Evolutionary conservation across 37 sponge, comb jelly and placozoan genomes (phyloP).

Genomic region (Diacarnus erythraeanus): DNA sequence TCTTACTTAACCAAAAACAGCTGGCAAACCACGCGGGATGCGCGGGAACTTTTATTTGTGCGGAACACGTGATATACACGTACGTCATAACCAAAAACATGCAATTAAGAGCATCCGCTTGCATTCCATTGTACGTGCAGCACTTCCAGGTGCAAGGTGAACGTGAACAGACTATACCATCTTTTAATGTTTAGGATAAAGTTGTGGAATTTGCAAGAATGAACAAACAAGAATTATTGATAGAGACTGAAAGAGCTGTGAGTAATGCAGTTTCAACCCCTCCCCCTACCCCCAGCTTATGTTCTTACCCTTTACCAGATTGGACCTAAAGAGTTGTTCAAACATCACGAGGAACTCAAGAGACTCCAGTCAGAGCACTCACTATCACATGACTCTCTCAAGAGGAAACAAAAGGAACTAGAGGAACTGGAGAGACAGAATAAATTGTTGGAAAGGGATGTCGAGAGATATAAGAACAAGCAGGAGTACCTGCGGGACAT

Average conservation of each 20-base stretch:
- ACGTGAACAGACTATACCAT: no score
- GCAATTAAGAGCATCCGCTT: no score
- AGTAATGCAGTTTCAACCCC: slow-evolving; percentile 16
- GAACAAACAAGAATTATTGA: slow-evolving; percentile 72
- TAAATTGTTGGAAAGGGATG: slow-evolving; percentile 75
- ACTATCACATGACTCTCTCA: neutral
- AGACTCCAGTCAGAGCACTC: slow-evolving; percentile 20
- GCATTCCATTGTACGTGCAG: no score
- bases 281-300: neutral
- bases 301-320: slow-evolving; percentile 33
- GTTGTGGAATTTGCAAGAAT: slow-evolving; percentile 98
- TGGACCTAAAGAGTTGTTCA: slow-evolving; percentile 54
- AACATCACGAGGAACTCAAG: slow-evolving; percentile 70
- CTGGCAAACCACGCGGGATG: no score
- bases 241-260: slow-evolving; percentile 94
- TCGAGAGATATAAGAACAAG: slow-evolving; percentile 68
- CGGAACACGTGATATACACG: no score
- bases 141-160: no score
- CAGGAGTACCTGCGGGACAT: slow-evolving; percentile 59
- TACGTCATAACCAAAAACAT: no score
- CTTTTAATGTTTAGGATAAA: slow-evolving; percentile 63
- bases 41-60: no score
- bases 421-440: slow-evolving; percentile 58
- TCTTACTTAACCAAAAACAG: no score
- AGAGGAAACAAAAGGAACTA: slow-evolving; percentile 10